phyloP scores from a whole-genome alignment of 2,113 vertebrate species.

The Naja naja region DNA sequence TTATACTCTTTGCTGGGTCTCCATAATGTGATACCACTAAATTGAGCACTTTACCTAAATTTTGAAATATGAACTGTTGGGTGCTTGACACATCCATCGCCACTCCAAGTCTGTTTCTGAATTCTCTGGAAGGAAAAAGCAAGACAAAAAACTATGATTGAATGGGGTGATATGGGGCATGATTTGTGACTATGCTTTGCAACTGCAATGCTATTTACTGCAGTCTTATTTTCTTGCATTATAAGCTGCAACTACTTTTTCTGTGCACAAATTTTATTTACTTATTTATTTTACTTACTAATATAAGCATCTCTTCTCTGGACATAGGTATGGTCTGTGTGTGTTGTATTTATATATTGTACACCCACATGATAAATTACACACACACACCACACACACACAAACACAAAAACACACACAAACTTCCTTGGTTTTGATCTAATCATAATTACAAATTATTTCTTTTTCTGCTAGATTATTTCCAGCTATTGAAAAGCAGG shows the following conservation, averaged over 20 bases:
- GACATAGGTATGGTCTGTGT: neutral
- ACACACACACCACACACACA: neutral
- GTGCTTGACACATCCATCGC: neutral
- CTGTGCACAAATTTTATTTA: neutral
- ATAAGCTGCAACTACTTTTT: neutral
- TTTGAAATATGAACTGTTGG: too few species aligned
- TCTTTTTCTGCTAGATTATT: neutral
- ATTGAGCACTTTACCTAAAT: neutral
- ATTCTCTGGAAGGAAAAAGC: neutral
- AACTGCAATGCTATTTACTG: neutral
- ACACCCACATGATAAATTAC: neutral
- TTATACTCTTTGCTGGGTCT: neutral
- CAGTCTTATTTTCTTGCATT: neutral
- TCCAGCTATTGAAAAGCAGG: conserved; percentile 11
- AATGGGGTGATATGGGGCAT: neutral
- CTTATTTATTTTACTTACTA: too few species aligned
- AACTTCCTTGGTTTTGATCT: neutral
- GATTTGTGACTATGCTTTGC: neutral
- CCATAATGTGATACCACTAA: neutral
- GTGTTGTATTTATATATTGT: neutral
- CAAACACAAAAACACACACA: neutral
- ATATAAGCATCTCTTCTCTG: neutral
- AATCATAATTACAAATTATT: neutral
- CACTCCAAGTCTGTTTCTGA: neutral
- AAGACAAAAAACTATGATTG: neutral